Evolutionary conservation across 2,888 invertebrate genomes (phyloP), one percentile per base, ranked within the genome.

Genomic region (Hipparchia semele): DNA sequence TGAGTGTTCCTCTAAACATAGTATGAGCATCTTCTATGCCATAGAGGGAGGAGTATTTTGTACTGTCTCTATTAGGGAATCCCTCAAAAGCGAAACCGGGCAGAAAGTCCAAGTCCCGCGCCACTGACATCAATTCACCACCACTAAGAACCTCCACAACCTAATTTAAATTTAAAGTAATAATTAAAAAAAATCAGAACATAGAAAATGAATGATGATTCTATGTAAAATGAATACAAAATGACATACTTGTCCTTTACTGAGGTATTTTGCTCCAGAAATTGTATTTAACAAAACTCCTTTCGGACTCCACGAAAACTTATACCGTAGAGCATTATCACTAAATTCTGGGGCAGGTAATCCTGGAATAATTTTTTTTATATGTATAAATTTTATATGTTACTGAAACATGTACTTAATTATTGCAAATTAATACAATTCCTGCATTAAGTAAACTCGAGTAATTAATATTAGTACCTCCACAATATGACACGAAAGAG

Each of bases 51-150:
- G 96, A 95, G 86, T 99, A 99, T 58, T 96, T 95, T 0, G 98
- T 97, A 71, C 99, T 99, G 87, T 99, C 99, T 73, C 99, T 95
- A 92, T 99, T 99, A 0, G 99, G 99, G 85, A 98, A 99, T 0
- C 99, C 99, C 93, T 99, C 99, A 70, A 99, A 94, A 12, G 98
- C 97, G 84, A 99, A 99, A 0, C 99, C 99, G 0, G 99, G 99
- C 71, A 99, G 94, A 90, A 99, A 99, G 85, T 98, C 96, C 70
- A 99, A 93, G 0, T 96, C 95, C 62, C 96, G 95, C 0, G 97
- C 96, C 7, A 96, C 95, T 0, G 98, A 96, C 96, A 99, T 96
- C 56, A 99, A 94, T 75, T 97, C 97, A 1, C 99, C 99, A 4
- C 98, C 98, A 46, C 97, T 96, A 0, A 96, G 95, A 12, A 99